Evolutionary conservation across 2,797 vertebrate species (phyloP), one percentile per base, ranked within the genome.

Genomic region (Helicolenus hilgendorfi): DNA sequence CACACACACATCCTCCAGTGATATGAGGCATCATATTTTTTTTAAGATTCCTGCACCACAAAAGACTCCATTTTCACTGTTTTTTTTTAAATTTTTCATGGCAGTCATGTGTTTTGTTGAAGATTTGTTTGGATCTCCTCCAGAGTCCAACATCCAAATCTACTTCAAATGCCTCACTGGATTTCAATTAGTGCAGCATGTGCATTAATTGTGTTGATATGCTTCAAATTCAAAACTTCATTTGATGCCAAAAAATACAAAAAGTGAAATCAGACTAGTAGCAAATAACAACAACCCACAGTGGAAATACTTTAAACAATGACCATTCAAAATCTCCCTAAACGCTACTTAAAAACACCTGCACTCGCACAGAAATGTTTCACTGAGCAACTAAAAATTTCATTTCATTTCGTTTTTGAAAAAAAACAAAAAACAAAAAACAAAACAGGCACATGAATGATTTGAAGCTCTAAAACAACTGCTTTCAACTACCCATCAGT

Each of bases 91-190:
- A 24, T 62, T 62, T 53, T 62, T 55, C 3, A 53, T 72, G 26
- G 18, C 70, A 38, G 49, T 24, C 11, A 4, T 65, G 58, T 76
- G 13, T 75, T 79, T 69, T 69, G 22, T 53, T 72, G 68, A 26
- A 79, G 74, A 83, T 49, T 86, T 81, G 65, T 71, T 63, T 24
- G 59, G 26, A 68, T 76, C 49, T 69, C 70, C 63, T 63, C 58
- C 14, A 41, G 63, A 87, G 72, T 55, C 33, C 38, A 69, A 35
- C 31, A 85, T 80, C 71, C 77, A 83, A 59, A 75, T 86, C 68
- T 72, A 49, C 56, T 78, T 79, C 27, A 82, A 85, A 83, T 68
- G 80, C 78, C 56, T 83, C 58, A 72, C 20, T 83, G 63, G 78
- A 59, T 89, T 83, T 84, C 62, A 88, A 26, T 85, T 18, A 18